Conservation (phyloP, 2,888 invertebrate genomes). For the Mongoloraphidia duomilia region DNA sequence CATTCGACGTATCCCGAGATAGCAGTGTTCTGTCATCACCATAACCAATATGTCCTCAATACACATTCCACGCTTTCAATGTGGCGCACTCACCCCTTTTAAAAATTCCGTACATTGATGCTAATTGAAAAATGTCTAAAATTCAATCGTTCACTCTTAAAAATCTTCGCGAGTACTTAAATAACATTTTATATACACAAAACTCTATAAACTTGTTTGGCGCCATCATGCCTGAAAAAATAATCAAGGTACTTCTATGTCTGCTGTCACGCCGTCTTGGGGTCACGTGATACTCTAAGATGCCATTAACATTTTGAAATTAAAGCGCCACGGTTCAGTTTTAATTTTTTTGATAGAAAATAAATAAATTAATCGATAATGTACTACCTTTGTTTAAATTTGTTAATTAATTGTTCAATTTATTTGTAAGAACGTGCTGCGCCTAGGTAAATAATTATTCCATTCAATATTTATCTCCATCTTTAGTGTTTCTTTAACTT, state of each 20-base stretch:
- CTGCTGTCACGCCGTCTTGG: slow-evolving; percentile 17
- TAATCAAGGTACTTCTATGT: slow-evolving; percentile 26
- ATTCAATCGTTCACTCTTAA: slow-evolving; percentile 7
- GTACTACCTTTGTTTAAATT: too few relatives aligned
- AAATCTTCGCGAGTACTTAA: slow-evolving; percentile 12
- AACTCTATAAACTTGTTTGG: slow-evolving; percentile 35
- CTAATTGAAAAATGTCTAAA: slow-evolving; percentile 3
- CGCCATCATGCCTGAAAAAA: slow-evolving; percentile 41
- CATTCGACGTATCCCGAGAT: too few relatives aligned
- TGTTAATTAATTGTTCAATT: too few relatives aligned
- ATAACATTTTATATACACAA: slow-evolving; percentile 27
- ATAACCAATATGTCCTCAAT: slow-evolving; percentile 41
- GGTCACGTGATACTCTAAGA: slow-evolving; percentile 35
- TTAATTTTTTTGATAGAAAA: too few relatives aligned
- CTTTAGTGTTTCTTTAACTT: too few relatives aligned
- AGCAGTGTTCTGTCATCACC: slow-evolving; percentile 25
- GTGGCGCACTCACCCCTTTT: slow-evolving; percentile 12
- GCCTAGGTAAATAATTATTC: too few relatives aligned
- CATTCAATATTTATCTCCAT: too few relatives aligned
- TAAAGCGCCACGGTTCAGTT: slow-evolving; percentile 2
- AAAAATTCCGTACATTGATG: slow-evolving; percentile 5
- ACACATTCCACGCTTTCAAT: slow-evolving; percentile 26
- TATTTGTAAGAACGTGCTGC: too few relatives aligned
- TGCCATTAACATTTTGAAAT: slow-evolving; percentile 19
- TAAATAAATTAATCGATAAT: too few relatives aligned